phyloP scores from a whole-genome alignment of 2,113 vertebrate genomes.

The Phalacrocorax pelagicus region DNA sequence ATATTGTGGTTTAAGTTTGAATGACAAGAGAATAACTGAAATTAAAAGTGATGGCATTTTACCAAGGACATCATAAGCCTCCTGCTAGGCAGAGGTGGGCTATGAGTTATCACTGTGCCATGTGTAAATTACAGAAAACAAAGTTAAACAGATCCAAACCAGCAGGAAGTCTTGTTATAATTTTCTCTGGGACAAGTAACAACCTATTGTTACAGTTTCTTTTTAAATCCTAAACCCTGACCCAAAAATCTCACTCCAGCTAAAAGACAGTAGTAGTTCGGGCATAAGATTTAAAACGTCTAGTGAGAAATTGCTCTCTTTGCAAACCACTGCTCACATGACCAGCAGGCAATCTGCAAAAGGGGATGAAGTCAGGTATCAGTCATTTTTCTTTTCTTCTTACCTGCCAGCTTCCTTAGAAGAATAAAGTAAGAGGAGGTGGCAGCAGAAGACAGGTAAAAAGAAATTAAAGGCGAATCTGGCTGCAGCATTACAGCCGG shows the following conservation, averaged over 20 bases:
- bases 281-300: not conserved
- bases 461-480: not conserved
- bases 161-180: not conserved
- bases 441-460: not conserved
- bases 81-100: not conserved
- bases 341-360: not conserved
- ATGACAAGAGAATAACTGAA: conserved; percentile 31
- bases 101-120: not conserved
- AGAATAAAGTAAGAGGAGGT: not conserved
- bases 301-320: not conserved
- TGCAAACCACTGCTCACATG: not conserved
- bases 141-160: not conserved
- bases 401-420: not conserved
- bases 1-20: conserved; percentile 38
- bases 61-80: conserved; percentile 9
- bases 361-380: not conserved
- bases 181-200: not conserved
- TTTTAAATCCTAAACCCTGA: not conserved
- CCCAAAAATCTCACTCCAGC: not conserved
- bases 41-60: conserved; percentile 17
- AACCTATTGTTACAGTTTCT: not conserved
- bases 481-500: not conserved
- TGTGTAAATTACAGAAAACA: not conserved
- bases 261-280: not conserved
- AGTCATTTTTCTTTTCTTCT: not conserved